phyloP scores from a whole-genome alignment of 30 jellyfish, hydroid and myxozoan genomes.

The Aurelia coerulea region DNA sequence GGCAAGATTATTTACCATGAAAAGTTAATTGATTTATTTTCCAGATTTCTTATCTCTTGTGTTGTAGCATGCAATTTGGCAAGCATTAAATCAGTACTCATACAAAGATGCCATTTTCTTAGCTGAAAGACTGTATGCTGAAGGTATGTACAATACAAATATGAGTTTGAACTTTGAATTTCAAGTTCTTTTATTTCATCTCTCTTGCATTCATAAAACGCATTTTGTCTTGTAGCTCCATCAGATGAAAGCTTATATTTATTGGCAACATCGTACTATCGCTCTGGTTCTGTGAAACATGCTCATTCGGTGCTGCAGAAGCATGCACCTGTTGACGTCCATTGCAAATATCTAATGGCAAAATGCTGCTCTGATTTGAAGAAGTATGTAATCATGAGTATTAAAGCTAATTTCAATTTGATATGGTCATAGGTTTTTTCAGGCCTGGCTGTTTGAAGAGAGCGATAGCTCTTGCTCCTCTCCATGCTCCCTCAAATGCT shows the following conservation, averaged over 20 bases:
- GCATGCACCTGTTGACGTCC: constrained; percentile 51
- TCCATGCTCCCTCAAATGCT: no score
- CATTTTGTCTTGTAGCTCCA: constrained; percentile 43
- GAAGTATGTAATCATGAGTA: constrained; percentile 41
- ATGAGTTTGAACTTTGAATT: not conserved
- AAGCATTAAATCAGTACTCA: constrained; percentile 79
- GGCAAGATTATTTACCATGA: no score
- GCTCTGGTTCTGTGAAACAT: constrained; percentile 84
- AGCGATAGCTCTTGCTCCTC: no score
- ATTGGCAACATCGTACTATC: constrained; percentile 89
- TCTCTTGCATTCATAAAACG: no score
- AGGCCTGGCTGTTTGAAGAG: no score
- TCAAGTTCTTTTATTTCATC: no score
- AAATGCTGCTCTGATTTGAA: constrained; percentile 72
- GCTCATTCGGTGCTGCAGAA: constrained; percentile 84
- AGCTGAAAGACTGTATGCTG: constrained; percentile 97
- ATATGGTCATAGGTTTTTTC: no score
- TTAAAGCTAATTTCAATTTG: no score
- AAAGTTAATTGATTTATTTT: no score
- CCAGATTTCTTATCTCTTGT: no score
- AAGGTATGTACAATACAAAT: constrained; percentile 54
- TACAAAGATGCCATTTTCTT: constrained; percentile 90
- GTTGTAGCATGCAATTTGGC: constrained; percentile 91
- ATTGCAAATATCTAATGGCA: constrained; percentile 85
- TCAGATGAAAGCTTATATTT: constrained; percentile 78